Conservation (phyloP, 2,797 vertebrate genomes). For the Enteromius mattozi region DNA sequence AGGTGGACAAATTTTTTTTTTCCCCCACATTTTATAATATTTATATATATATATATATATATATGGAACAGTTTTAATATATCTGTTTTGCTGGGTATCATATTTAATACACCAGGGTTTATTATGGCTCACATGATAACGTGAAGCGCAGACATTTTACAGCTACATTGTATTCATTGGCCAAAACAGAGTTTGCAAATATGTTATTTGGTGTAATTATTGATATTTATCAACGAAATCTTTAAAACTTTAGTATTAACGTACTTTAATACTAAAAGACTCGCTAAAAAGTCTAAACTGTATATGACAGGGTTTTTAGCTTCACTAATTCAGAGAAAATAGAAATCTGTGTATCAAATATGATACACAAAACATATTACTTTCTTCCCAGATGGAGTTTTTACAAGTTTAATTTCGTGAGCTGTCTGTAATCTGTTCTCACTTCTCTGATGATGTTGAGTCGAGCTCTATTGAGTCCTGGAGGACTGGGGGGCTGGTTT, state of each 20-base stretch:
- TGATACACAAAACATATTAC: neutral
- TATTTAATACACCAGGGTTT: neutral
- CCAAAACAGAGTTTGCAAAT: neutral
- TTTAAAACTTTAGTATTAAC: no score
- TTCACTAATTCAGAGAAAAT: neutral
- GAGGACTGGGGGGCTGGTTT: slow-evolving; percentile 66
- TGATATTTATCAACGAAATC: neutral
- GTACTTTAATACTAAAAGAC: neutral
- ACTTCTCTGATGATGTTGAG: slow-evolving; percentile 89
- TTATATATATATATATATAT: no score
- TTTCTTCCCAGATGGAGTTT: neutral
- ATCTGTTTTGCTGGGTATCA: neutral
- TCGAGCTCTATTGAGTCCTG: slow-evolving; percentile 78
- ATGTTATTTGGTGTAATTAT: neutral
- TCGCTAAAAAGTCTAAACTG: neutral
- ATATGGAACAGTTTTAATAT: neutral
- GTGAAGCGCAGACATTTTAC: neutral
- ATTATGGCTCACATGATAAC: neutral
- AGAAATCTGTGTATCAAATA: neutral
- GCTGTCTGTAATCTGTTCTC: slow-evolving; percentile 27
- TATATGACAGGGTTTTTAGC: neutral
- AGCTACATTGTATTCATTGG: neutral
- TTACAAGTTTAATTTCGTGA: neutral
- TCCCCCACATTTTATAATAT: no score
- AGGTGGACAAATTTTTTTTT: neutral